phyloP scores from a whole-genome alignment of 2,113 vertebrate genomes.

The Lophochroa leadbeateri region DNA sequence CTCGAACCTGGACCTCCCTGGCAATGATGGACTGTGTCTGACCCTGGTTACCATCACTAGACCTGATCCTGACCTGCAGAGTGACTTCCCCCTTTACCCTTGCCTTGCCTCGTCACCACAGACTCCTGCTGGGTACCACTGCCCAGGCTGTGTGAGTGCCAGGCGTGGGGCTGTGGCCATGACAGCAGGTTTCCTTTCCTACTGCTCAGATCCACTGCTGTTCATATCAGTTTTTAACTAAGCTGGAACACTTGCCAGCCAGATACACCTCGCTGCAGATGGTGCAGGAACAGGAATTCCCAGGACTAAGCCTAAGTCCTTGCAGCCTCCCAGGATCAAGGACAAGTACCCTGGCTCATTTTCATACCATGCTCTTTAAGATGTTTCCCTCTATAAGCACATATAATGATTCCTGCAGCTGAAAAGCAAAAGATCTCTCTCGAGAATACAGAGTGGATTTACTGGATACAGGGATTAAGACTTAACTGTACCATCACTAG shows the following conservation, averaged over 20 bases:
- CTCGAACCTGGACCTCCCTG: neutral
- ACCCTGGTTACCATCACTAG: neutral
- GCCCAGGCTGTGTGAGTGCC: neutral
- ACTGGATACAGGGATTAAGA: neutral
- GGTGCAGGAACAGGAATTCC: neutral
- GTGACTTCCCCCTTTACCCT: neutral
- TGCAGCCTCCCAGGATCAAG: neutral
- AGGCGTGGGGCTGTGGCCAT: neutral
- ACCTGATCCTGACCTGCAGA: neutral
- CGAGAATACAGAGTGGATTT: neutral
- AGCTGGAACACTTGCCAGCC: neutral
- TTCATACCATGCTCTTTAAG: neutral
- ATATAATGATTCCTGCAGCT: neutral
- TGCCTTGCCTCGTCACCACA: neutral
- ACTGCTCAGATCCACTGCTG: neutral
- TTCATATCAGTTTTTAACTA: neutral
- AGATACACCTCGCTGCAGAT: neutral
- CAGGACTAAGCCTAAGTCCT: neutral
- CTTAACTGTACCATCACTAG: constrained; percentile 31
- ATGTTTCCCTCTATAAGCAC: neutral
- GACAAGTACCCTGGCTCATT: neutral
- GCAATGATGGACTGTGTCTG: neutral
- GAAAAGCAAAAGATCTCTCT: neutral
- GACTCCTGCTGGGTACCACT: neutral
- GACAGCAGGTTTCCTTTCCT: neutral